Evolutionary conservation across 37 sponge, comb jelly and placozoan genomes (phyloP), one percentile per base, ranked within the genome.

Genomic region (Tethya wilhelma): DNA sequence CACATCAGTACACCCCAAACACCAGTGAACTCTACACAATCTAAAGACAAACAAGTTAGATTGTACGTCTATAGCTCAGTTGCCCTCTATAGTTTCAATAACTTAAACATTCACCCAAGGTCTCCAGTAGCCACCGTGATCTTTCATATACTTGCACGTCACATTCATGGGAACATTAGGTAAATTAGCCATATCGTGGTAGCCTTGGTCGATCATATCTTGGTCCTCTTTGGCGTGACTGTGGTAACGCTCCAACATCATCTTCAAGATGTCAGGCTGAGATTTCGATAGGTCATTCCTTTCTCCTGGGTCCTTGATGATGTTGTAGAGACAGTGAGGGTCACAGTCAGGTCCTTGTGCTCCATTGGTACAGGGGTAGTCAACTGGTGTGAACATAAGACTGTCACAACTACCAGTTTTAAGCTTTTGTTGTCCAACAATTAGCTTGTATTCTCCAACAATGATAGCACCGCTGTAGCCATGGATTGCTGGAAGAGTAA

Each of bases 371-470:
- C 69, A 64, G 25, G 71, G 71, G 45, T 66, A 69, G 67, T 69
- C 55, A 28, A 64, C 36, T 42, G 68, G 79, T 22, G 67, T 67
- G n/a, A 29, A 78, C 67, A 78, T 78, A 26, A 32, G 19, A 31
- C 26, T n/a, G 64, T 80, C 67, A 68, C 81, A 82, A 26, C 32
- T 31, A 12, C 29, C 3, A 26, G 36, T 7, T n/a, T n/a, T n/a
- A n/a, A n/a, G n/a, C n/a, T 73, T n/a, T 36, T 74, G 75, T 26
- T 32, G 34, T 31, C 59, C 75, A 56, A 74, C 58, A 25, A 74
- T 56, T 7, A 74, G 75, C 32, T 74, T 74, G 53, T 55, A 74
- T 57, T 74, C 59, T 26, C 75, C 75, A 25, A 74, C 37, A 31
- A 74, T 74, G 36, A 74, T 55, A 23, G 75, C 75, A 31, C 75